Evolutionary conservation across 2,113 vertebrate genomes (phyloP).

Genomic region (Lycaon pictus): DNA sequence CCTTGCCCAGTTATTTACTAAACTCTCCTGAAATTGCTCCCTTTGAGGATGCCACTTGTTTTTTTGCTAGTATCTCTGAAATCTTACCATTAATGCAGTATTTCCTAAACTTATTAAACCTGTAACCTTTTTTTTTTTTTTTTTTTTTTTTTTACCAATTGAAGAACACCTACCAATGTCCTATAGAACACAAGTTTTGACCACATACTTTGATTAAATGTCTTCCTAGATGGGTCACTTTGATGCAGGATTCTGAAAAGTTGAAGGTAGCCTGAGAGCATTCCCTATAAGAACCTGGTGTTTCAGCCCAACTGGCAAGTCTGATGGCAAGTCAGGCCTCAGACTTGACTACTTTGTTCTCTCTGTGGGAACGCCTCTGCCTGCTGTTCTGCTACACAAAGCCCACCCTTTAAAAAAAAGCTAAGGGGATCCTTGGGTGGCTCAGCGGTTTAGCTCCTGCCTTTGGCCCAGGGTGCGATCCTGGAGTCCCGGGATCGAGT

Average conservation of each 20-base stretch:
- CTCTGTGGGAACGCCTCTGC: background rate
- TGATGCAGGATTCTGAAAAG: background rate
- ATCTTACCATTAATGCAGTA: background rate
- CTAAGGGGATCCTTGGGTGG: no score
- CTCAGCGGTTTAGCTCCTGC: no score
- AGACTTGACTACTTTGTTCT: background rate
- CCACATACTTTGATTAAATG: background rate
- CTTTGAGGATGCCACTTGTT: background rate
- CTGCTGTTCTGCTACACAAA: background rate
- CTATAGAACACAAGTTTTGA: background rate
- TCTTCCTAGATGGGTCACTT: background rate
- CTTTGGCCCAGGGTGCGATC: no score
- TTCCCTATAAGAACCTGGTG: background rate
- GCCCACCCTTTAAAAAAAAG: background rate
- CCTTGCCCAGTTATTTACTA: background rate
- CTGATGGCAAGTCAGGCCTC: background rate
- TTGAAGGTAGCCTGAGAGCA: background rate
- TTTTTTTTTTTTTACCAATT: background rate
- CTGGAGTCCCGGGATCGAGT: no score
- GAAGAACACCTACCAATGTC: background rate
- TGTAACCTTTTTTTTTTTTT: background rate
- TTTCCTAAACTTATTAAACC: conserved; percentile 5
- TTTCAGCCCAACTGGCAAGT: background rate
- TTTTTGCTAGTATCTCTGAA: background rate
- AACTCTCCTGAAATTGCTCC: background rate